Base-by-base conservation (phyloP, 2,888 invertebrate genomes). In the Drosophila anomelani region DNA sequence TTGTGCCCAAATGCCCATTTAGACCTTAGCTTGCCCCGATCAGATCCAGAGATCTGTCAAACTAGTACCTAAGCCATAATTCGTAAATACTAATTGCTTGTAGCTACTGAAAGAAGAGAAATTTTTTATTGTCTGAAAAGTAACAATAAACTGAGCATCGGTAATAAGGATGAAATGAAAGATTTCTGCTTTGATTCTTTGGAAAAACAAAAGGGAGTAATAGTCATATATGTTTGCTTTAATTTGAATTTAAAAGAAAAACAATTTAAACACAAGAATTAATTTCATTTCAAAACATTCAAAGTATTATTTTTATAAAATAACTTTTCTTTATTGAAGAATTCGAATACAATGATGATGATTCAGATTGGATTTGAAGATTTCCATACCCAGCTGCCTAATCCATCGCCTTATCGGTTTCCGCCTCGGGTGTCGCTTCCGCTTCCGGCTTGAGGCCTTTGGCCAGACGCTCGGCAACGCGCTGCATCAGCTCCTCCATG, bases 401-500 rank as follows among this genome's bases (percentile, higher is more conserved):
- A 20, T 10, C 39, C 47, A 46, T 15, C 20, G 12, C 34, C 38
- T 23, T 47, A 10, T 55, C 64, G 20, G n/a, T 5, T 13, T 66
- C 67, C 34, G 54, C 13, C 47, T 68, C 53, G 38, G 9, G 26
- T 26, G 54, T 47, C 23, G 55, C 20, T 41, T 79, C 61, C 8
- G 68, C 63, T 15, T 56, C 20, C 44, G 56, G 8, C 4, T 66
- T 73, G 46, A 85, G 69, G 0, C 91, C 91, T 43, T 90, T 80
- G 23, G 88, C 77, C 49, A 91, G 61, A 0, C 87, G 84, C 12
- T 82, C 81, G 8, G 89, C 91, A 0, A 91, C 91, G 3, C 81
- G 81, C 69, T 90, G 90, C 91, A 91, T 91, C 10, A 91, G 62
- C 68, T 91, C 90, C 71, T 91, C 91, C 80, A 91, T 80, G 79